Conservation (phyloP, 1,140 invertebrate species). For the Lucilia sericata region DNA sequence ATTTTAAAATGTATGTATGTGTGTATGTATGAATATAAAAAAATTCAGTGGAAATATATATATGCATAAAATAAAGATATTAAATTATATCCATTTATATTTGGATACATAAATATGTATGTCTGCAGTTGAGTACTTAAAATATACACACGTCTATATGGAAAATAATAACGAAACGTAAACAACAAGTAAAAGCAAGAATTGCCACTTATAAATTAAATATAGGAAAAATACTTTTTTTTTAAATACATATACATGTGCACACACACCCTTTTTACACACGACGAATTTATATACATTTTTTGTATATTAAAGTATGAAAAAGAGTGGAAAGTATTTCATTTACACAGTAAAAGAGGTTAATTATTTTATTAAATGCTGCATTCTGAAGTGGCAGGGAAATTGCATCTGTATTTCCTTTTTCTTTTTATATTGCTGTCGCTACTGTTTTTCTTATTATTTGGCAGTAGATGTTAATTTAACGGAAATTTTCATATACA, state of each 20-base stretch:
- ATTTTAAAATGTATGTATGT: neutral
- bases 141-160: neutral
- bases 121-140: neutral
- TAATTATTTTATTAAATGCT: slow-evolving; percentile 18
- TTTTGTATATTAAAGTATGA: neutral
- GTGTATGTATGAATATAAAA: too few relatives aligned
- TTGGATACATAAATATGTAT: neutral
- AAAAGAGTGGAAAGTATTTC: neutral
- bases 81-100: neutral
- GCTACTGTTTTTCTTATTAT: neutral
- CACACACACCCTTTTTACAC: neutral
- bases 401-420: neutral
- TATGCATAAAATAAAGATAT: neutral
- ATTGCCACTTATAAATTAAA: slow-evolving; percentile 13
- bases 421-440: neutral
- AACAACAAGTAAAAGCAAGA: neutral
- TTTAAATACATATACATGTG: neutral
- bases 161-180: neutral
- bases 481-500: neutral
- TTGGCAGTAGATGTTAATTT: neutral
- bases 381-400: neutral
- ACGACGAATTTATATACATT: neutral
- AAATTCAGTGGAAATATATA: neutral
- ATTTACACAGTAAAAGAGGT: neutral
- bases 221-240: neutral